These are phyloP conservation scores for Macropodus opercularis DNA, from an alignment of 2,797 vertebrate species.

Conservation along the genomic window DNA sequence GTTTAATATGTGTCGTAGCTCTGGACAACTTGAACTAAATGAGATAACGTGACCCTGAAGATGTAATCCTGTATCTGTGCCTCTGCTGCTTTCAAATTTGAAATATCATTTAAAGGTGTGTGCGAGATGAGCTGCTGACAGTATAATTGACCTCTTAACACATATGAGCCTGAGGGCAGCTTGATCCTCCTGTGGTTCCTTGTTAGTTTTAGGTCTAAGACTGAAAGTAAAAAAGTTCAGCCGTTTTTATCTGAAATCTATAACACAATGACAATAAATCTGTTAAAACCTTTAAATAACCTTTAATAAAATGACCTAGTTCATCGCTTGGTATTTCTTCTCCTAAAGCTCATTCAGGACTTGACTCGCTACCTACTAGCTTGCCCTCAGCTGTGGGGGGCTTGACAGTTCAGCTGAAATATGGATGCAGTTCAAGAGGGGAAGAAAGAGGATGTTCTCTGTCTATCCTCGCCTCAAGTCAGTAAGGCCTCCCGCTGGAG, in stretches of 20 bases:
- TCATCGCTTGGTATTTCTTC: neutral
- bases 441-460: slow-evolving; percentile 19
- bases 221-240: too few relatives aligned
- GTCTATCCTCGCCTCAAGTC: slow-evolving; percentile 23
- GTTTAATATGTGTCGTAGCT: slow-evolving; percentile 3
- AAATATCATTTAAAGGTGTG: neutral
- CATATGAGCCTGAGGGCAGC: neutral
- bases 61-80: slow-evolving; percentile 9
- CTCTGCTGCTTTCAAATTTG: slow-evolving; percentile 2
- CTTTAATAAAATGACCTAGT: too few relatives aligned
- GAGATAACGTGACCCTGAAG: neutral
- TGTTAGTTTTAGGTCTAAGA: too few relatives aligned
- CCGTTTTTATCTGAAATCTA: too few relatives aligned
- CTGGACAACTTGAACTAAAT: slow-evolving; percentile 1
- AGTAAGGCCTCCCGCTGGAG: slow-evolving; percentile 21
- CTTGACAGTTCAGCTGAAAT: slow-evolving; percentile 42
- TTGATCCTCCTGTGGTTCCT: neutral
- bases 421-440: slow-evolving; percentile 30
- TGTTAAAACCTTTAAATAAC: too few relatives aligned
- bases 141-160: slow-evolving; percentile 5
- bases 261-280: too few relatives aligned
- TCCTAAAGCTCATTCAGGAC: slow-evolving; percentile 3
- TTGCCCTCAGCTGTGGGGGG: slow-evolving; percentile 13
- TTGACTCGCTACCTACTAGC: slow-evolving; percentile 24
- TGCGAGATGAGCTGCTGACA: neutral